Conservation (phyloP, 2,113 vertebrate species). For the Pangasianodon hypophthalmus region DNA sequence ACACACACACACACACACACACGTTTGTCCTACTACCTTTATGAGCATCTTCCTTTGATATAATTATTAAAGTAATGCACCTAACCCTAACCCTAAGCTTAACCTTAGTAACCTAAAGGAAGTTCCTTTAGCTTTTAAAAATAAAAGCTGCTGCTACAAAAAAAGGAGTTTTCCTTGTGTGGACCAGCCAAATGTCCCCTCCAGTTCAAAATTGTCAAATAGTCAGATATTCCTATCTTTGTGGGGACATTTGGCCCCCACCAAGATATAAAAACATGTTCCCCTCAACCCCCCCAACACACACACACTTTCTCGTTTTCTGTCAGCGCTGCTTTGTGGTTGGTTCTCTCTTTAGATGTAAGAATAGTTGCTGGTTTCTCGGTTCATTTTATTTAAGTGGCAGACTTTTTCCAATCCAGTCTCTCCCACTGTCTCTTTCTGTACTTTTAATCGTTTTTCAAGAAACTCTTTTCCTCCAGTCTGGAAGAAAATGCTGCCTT, state of each 20-base stretch:
- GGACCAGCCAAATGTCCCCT: background rate
- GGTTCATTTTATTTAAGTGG: constrained; percentile 31
- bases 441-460: constrained; percentile 70
- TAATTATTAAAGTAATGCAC: background rate
- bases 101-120: background rate
- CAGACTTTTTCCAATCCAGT: constrained; percentile 48
- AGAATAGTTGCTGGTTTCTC: constrained; percentile 21
- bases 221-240: constrained; percentile 14
- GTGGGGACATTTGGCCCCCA: background rate
- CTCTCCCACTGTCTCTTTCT: constrained; percentile 60
- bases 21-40: background rate
- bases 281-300: background rate
- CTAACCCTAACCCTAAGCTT: background rate
- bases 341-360: constrained; percentile 19
- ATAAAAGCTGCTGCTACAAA: background rate
- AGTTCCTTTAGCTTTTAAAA: background rate
- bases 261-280: constrained; percentile 1
- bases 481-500: constrained; percentile 56
- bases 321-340: background rate
- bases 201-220: background rate
- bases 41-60: background rate
- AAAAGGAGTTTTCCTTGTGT: background rate
- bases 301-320: constrained; percentile 30
- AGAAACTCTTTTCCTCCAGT: constrained; percentile 56
- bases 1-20: background rate